Base-by-base conservation (phyloP, 2,113 vertebrate species). In the Cromileptes altivelis region DNA sequence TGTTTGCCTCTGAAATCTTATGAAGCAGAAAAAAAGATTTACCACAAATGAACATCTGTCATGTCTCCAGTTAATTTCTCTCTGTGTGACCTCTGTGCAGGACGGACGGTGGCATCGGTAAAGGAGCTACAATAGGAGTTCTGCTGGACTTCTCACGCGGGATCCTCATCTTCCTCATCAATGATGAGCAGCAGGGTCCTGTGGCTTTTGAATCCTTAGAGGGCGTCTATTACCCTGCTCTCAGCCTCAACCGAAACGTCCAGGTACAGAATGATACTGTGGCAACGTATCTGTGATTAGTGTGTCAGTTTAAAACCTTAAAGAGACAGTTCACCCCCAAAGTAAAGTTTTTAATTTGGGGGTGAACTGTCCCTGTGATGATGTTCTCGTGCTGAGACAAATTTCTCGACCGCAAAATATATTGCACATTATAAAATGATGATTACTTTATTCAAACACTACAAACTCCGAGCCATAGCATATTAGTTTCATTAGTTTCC, bases 221-320 rank as follows among this genome's bases (percentile, higher is more conserved):
- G 86, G 98, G 98, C 0, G 88, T 96, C 42, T 98, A 98, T 87
- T 99, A 98, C 91, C 98, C 98, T 0, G 98, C 98, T 0, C 97
- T 99, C 91, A 99, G 98, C 94, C 97, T 99, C 92, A 99, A 99
- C 94, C 95, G 98, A 85, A 99, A 99, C 0, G 98, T 99, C 88
- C 98, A 99, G 97, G 98, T 99, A 94, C 52, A 10, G 7, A 57
- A 6, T 37, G 3, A 67, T n/a, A 19, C 47, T 42, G 21, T 4
- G 15, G 49, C 57, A 7, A 37, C 33, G 1, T 37, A 37, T 17
- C 49, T 73, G 45, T 60, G 21, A 30, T 62, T 21, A 52, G 2
- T 50, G 37, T 23, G 27, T 2, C 13, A 37, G 1, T 37, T 6
- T 37, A 37, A 37, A 37, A 37, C 33, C 33, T 37, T 37, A 37